These are phyloP conservation scores for Leptodactylus fuscus DNA, from an alignment of 2,113 vertebrate genomes.

Conservation along the genomic window DNA sequence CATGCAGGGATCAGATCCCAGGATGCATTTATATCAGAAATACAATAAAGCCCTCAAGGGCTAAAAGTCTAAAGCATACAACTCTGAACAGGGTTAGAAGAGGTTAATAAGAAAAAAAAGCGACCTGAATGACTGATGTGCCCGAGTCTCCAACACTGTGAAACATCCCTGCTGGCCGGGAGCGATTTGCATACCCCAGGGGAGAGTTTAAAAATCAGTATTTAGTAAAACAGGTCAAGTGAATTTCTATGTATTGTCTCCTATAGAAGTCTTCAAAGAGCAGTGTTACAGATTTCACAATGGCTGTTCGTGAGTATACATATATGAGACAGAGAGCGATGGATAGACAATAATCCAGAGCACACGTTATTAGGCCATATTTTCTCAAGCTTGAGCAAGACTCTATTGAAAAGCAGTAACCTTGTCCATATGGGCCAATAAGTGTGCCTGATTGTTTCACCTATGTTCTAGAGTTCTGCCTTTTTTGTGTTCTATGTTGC, in stretches of 20 bases:
- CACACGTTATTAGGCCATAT: no score
- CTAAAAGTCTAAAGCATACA: not conserved
- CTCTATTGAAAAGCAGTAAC: no score
- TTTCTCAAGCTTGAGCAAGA: no score
- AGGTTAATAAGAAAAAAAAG: slow-evolving; percentile 35
- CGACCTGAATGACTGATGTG: slow-evolving; percentile 26
- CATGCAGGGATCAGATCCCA: slow-evolving; percentile 20
- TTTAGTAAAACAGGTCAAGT: slow-evolving; percentile 49
- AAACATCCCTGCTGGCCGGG: slow-evolving; percentile 23
- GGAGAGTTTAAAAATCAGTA: slow-evolving; percentile 29
- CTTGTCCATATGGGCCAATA: no score
- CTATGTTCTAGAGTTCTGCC: no score
- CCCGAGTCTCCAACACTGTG: not conserved
- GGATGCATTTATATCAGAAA: slow-evolving; percentile 18
- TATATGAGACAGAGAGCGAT: no score
- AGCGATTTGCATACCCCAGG: slow-evolving; percentile 39
- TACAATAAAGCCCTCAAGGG: slow-evolving; percentile 19
- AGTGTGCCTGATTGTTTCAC: no score
- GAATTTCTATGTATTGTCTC: slow-evolving; percentile 36
- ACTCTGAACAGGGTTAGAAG: slow-evolving; percentile 1
- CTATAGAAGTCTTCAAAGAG: not conserved
- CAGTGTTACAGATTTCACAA: not conserved
- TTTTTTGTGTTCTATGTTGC: no score
- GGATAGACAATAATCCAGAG: no score
- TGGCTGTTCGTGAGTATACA: not conserved